Evolutionary conservation across 2,113 vertebrate species (phyloP), one percentile per base, ranked within the genome.

Genomic region (Ochotona princeps): DNA sequence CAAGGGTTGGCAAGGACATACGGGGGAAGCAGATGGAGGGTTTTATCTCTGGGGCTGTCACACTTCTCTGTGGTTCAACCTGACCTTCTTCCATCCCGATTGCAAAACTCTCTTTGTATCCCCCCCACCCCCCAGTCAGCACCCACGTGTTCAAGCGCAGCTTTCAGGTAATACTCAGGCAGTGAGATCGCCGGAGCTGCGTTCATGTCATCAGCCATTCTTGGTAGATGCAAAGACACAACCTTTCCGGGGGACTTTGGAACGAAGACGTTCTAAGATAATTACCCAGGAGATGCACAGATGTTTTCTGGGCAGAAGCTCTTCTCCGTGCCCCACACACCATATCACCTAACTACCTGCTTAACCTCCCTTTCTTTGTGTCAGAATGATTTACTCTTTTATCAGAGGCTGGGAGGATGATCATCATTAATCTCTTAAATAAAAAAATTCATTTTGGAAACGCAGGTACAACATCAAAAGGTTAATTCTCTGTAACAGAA

Each of bases 321-420:
- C 44, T 7, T 15, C n/a, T 4, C 20, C n/a, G 1, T 35, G 75
- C 7, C 13, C 11, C 12, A 49, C 26, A 72, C 10, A 61, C 13
- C 12, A 12, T 15, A 38, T 15, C 38, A 26, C 66, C 44, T 66
- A 60, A 86, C 5, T n/a, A 47, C 4, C 44, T 54, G 8, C 49
- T 38, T 57, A n/a, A 38, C 5, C 1, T 23, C 23, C 23, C 21
- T 26, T 15, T 11, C 26, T 67, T 91, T 76, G 38, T 20, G 15
- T 65, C 73, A 85, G 25, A 81, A 47, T 83, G 61, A 81, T 92
- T 54, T 87, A 30, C 15, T 20, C 20, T 85, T 79, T 91, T n/a
- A 73, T 66, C 72, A 51, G 51, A 61, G 30, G 5, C 5, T 28
- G 17, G 17, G 26, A 65, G 21, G 51, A 79, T 38, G 17, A 20